A percentile compares a stretch with the other conserved stretches of the same genome.
Conservation (phyloP, 64 coral and sea anemone genomes). For the Platygyra sinensis region DNA sequence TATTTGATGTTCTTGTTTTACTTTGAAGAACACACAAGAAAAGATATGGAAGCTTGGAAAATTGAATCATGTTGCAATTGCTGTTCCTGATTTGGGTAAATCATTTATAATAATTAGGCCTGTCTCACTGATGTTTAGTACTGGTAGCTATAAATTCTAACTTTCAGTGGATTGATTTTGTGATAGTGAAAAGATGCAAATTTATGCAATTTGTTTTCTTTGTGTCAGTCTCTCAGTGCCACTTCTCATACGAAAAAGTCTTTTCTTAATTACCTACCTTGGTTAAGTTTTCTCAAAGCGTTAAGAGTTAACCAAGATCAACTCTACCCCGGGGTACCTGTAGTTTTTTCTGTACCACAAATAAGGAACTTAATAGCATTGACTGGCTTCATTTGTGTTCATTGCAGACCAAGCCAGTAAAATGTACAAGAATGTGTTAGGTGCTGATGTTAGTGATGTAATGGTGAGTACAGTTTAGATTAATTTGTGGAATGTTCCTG, state of each 20-base stretch:
- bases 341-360: no score
- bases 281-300: no score
- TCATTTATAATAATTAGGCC: neutral
- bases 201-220: no score
- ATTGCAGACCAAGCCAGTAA: slow-evolving; percentile 81
- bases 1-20: neutral
- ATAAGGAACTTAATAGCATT: no score
- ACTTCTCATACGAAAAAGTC: no score
- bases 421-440: slow-evolving; percentile 92
- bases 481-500: neutral
- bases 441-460: slow-evolving; percentile 90
- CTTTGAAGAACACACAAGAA: slow-evolving; percentile 66
- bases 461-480: slow-evolving; percentile 38
- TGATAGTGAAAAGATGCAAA: no score
- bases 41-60: slow-evolving; percentile 92
- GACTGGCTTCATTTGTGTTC: neutral
- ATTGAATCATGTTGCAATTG: slow-evolving; percentile 99
- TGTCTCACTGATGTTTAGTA: neutral
- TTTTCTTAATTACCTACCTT: no score
- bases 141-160: no score
- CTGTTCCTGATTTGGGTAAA: slow-evolving; percentile 93
- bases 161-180: no score
- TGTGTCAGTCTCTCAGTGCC: no score
- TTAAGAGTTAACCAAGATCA: no score
- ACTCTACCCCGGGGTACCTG: no score